Base-by-base conservation (phyloP, 2,113 vertebrate species). In the Tapirus terrestris region DNA sequence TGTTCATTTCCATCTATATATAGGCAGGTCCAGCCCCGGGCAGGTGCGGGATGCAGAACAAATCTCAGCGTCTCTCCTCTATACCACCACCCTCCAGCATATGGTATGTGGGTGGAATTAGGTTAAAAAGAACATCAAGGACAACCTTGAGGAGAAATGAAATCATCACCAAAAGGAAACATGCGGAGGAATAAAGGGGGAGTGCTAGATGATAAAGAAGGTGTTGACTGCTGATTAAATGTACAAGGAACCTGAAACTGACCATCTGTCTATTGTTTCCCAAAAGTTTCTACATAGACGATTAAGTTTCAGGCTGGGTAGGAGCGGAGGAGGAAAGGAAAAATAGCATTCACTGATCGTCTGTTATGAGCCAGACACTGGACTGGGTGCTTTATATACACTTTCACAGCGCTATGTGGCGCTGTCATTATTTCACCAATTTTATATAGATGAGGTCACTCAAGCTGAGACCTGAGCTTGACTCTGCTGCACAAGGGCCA, bases 111-210 rank as follows among this genome's bases (percentile, higher is more conserved):
- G 96, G 94, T 82, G 68, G 91, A 96, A 92, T 93, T 75, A 93
- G 92, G 96, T 97, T 96, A 97, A 89, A 86, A 89, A 93, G 96
- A 96, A 97, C 89, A 92, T 91, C 83, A 96, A 88, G 88, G 81
- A 65, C 93, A 93, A 89, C 89, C 63, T 43, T 93, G 36, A 79
- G 93, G 14, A 93, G 61, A 96, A 95, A 96, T 83, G 48, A 96
- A 91, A 94, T 94, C 75, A 79, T 60, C 51, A 80, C 23, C 33
- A 56, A 95, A 82, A 87, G 43, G 83, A 96, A 91, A 84, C 88
- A 31, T 5, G 76, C 8, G 0, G 72, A 17, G 8, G 82, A 68
- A 95, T n/a, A 92, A 97, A 96, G 72, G n/a, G 25, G 33, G 70
- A 58, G n/a, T 45, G 65, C 3, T 11, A 10, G 29, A 63, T 75